Evolutionary conservation across 1,140 invertebrate species (phyloP).

Genomic region (Amphibalanus amphitrite): DNA sequence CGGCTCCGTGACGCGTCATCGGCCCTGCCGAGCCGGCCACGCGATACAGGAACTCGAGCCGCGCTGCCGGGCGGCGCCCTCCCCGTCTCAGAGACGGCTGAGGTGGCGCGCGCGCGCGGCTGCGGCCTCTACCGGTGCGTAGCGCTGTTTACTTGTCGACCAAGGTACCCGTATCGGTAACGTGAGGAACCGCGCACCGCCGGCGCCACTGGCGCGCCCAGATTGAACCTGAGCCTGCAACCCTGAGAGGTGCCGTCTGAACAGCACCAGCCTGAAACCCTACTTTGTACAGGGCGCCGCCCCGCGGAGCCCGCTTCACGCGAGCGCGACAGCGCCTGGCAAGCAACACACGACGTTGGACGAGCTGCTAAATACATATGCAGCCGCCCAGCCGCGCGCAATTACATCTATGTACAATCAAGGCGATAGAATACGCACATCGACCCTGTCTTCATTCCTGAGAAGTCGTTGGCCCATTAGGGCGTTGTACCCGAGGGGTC

Average conservation of each 20-base stretch:
- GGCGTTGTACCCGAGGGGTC: background rate
- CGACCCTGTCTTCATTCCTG: background rate
- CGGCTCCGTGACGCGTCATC: background rate
- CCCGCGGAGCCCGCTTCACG: background rate
- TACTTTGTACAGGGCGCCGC: background rate
- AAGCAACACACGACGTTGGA: background rate
- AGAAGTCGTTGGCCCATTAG: background rate
- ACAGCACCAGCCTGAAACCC: background rate
- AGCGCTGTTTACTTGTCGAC: background rate
- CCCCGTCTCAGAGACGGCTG: background rate
- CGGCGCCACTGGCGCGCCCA: too few species aligned
- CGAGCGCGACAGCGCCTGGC: too few species aligned
- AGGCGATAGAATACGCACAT: background rate
- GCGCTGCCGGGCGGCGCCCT: too few species aligned
- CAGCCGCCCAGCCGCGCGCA: background rate
- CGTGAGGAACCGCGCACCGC: too few species aligned
- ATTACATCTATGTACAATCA: too few species aligned
- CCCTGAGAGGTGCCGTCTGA: too few species aligned
- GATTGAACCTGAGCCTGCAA: too few species aligned
- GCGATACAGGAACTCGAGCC: background rate
- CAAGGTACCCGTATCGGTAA: background rate
- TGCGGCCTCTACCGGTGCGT: too few species aligned
- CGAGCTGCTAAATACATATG: background rate
- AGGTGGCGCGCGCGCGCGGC: too few species aligned
- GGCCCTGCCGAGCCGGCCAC: background rate